Percentiles rank a stretch among this genome's conserved stretches.
phyloP scores from a whole-genome alignment of 2,888 invertebrate genomes.

The Xestia c-nigrum region DNA sequence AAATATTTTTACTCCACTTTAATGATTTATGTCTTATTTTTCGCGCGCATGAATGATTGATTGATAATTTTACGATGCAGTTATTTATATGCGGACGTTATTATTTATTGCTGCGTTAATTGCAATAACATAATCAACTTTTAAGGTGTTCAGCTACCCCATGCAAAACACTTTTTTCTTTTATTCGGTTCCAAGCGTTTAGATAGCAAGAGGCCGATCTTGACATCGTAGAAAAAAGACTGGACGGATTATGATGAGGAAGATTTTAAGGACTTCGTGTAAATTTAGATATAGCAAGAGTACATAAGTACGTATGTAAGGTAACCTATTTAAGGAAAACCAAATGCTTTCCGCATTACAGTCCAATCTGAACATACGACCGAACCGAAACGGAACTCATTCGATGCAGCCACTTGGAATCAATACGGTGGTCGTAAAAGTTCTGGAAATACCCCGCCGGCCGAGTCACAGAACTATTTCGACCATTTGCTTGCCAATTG shows the following conservation, averaged over 20 bases:
- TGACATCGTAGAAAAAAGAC: not conserved
- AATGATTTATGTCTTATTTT: slow-evolving; percentile 32
- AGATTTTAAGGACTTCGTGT: not conserved
- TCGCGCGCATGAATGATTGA: slow-evolving; percentile 38
- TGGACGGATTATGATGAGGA: not conserved
- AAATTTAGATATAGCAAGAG: not conserved
- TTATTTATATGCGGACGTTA: slow-evolving; percentile 24
- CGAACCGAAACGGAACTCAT: slow-evolving; percentile 70
- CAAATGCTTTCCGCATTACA: slow-evolving; percentile 57
- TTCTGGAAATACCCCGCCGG: slow-evolving; percentile 70
- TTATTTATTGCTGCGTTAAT: slow-evolving; percentile 33
- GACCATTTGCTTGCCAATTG: slow-evolving; percentile 56
- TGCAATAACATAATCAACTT: slow-evolving; percentile 21
- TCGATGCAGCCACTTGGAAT: slow-evolving; percentile 73
- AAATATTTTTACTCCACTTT: slow-evolving; percentile 38
- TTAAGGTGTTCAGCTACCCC: not conserved
- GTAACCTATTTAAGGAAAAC: slow-evolving; percentile 19
- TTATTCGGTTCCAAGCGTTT: not conserved
- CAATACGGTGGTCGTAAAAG: slow-evolving; percentile 76
- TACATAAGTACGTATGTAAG: not conserved
- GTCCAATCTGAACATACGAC: slow-evolving; percentile 45
- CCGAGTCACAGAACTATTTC: slow-evolving; percentile 49
- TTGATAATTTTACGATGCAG: slow-evolving; percentile 45
- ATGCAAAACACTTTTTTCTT: not conserved
- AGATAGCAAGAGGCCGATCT: not conserved